Evolutionary conservation across 2,888 invertebrate genomes (phyloP).

Genomic region (Scaptomyza polygonia): DNA sequence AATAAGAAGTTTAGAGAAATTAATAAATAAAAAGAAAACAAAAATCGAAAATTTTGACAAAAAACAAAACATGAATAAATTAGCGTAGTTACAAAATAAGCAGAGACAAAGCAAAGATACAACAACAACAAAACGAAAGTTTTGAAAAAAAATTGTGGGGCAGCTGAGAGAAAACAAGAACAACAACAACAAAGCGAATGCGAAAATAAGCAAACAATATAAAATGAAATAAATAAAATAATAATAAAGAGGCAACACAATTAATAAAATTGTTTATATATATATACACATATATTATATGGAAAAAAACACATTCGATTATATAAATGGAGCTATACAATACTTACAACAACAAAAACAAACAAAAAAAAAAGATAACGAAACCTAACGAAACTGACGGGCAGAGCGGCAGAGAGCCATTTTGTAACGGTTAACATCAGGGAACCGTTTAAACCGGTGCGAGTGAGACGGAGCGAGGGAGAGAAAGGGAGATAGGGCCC

Average conservation of each 20-base stretch:
- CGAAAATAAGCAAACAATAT: constrained; percentile 23
- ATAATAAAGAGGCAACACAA: constrained; percentile 54
- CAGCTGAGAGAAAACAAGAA: constrained; percentile 37
- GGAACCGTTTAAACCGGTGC: background rate
- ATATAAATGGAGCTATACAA: constrained; percentile 76
- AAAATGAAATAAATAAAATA: constrained; percentile 36
- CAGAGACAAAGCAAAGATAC: constrained; percentile 56
- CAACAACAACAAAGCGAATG: constrained; percentile 32
- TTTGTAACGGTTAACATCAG: background rate
- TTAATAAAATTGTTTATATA: constrained; percentile 79
- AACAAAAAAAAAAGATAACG: constrained; percentile 27
- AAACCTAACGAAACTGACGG: constrained; percentile 46
- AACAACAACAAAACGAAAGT: constrained; percentile 36
- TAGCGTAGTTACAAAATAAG: constrained; percentile 77
- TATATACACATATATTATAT: constrained; percentile 73
- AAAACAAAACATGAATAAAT: constrained; percentile 53
- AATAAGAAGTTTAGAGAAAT: constrained; percentile 81
- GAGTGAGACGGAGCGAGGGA: background rate
- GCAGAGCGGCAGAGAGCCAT: constrained; percentile 34
- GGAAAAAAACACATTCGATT: constrained; percentile 50
- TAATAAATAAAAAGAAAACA: constrained; percentile 56
- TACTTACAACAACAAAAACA: constrained; percentile 48
- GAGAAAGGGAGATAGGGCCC: background rate
- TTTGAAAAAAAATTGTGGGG: constrained; percentile 63
- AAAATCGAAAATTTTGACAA: constrained; percentile 57